phyloP scores from a whole-genome alignment of 2,888 invertebrate genomes.

The Phaonia tiefii region DNA sequence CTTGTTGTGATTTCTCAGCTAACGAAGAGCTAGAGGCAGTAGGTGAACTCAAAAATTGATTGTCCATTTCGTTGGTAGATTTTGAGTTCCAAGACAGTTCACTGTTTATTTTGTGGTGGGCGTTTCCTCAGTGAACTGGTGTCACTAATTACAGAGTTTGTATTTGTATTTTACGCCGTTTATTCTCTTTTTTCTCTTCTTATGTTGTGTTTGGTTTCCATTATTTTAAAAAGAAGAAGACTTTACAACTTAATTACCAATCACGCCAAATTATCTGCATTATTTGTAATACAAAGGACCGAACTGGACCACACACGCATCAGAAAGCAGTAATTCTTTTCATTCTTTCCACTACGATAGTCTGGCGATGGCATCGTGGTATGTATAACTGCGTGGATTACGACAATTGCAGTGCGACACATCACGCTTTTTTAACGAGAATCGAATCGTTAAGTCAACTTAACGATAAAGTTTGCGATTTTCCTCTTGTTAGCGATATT shows the following conservation, averaged over 20 bases:
- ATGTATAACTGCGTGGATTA: no score
- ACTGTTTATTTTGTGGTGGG: slow-evolving; percentile 55
- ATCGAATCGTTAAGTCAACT: no score
- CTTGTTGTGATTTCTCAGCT: slow-evolving; percentile 26
- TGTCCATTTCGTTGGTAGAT: slow-evolving; percentile 14
- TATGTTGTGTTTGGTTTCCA: not conserved
- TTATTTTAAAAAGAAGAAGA: slow-evolving; percentile 35
- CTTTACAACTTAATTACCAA: slow-evolving; percentile 62
- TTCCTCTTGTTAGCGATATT: no score
- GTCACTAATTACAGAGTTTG: slow-evolving; percentile 69
- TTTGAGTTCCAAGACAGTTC: not conserved
- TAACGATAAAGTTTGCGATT: no score
- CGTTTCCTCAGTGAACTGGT: slow-evolving; percentile 68
- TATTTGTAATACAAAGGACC: not conserved
- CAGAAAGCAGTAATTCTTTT: no score
- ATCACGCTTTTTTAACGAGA: no score
- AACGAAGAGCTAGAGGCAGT: not conserved
- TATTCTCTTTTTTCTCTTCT: slow-evolving; percentile 11
- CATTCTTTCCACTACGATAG: no score
- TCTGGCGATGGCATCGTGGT: no score
- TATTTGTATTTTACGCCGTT: slow-evolving; percentile 50
- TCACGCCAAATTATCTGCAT: slow-evolving; percentile 45
- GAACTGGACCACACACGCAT: slow-evolving; percentile 49
- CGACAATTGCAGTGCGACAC: no score
- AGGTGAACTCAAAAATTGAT: slow-evolving; percentile 54